Evolutionary conservation across 1,140 invertebrate genomes (phyloP), one percentile per base, ranked within the genome.

Genomic region (Ceratitis capitata): DNA sequence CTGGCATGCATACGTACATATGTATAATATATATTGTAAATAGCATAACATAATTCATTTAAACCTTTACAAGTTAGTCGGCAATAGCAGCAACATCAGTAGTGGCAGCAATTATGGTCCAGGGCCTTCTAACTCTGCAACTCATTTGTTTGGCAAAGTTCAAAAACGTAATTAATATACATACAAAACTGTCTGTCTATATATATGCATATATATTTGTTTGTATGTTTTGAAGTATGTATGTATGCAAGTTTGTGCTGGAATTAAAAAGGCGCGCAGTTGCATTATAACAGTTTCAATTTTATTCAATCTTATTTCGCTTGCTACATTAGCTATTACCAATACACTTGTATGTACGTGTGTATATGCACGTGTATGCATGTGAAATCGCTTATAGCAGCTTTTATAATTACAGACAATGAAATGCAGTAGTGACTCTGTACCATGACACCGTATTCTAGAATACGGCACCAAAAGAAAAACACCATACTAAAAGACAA

Each of bases 91-190:
- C 0, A n/a, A 23, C 51, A 56, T n/a, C 51, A 56, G 51, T 32
- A 69, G 16, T 19, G 29, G 32, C 29, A 29, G 32, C 29, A 29
- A 35, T 69, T 69, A 69, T 69, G 61, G 61, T 69, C 61, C 61
- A 69, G 61, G 61, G 61, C 61, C 61, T 69, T 69, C 16, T 29
- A 35, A 14, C 3, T n/a, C 9, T 32, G 7, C 56, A 58, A 69
- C n/a, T n/a, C n/a, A n/a, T 69, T 69, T 35, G 61, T 29, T 69
- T 69, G 61, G 61, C 61, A 69, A 69, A 69, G 61, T 69, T 69
- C 61, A 69, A 69, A 69, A 69, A 69, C 61, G 61, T 69, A 69
- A 69, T 69, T 69, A 69, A 69, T 29, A 35, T 14, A 69, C 39
- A 9, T 29, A 29, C n/a, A 6, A 56, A 56, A n/a, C n/a, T n/a